A percentile compares a stretch with the other conserved stretches of the same genome.
These are phyloP conservation scores for Xylota segnis DNA, from an alignment of 2,888 invertebrate species.

Conservation along the genomic window DNA sequence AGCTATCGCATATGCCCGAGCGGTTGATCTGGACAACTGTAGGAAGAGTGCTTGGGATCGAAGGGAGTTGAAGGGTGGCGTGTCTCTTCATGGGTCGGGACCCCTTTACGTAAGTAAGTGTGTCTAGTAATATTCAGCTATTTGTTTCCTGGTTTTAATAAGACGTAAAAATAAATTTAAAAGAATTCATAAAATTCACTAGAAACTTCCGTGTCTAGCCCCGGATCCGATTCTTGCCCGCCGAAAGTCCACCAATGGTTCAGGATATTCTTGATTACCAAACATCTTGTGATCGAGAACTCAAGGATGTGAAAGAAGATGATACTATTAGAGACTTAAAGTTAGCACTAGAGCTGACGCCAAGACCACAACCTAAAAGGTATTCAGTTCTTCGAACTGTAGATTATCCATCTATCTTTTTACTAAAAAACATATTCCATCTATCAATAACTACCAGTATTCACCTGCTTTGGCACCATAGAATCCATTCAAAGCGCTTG, in stretches of 20 bases:
- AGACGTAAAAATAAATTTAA: slow-evolving; percentile 63
- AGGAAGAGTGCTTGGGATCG: too few species aligned
- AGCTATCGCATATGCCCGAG: too few species aligned
- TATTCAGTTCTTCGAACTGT: slow-evolving; percentile 79
- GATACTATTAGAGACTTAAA: slow-evolving; percentile 79
- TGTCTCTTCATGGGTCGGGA: too few species aligned
- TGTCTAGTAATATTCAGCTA: too few species aligned
- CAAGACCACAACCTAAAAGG: slow-evolving; percentile 79
- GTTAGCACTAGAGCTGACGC: slow-evolving; percentile 80
- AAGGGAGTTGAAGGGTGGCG: too few species aligned
- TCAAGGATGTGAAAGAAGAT: slow-evolving; percentile 83
- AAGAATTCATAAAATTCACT: slow-evolving; percentile 81
- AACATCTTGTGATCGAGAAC: slow-evolving; percentile 81
- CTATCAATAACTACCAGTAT: too few species aligned
- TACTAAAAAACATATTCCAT: too few species aligned
- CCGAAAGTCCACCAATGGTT: slow-evolving; percentile 84
- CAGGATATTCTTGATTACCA: slow-evolving; percentile 81
- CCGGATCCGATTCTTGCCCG: slow-evolving; percentile 80
- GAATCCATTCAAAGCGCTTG: too few species aligned
- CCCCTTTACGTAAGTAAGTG: too few species aligned
- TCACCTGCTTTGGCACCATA: too few species aligned
- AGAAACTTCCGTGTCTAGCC: slow-evolving; percentile 79
- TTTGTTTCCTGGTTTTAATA: too few species aligned
- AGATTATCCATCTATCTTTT: slow-evolving; percentile 83
- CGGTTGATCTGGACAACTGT: too few species aligned